phyloP scores from a whole-genome alignment of 2,797 vertebrate genomes.

The Labeo calbasu region DNA sequence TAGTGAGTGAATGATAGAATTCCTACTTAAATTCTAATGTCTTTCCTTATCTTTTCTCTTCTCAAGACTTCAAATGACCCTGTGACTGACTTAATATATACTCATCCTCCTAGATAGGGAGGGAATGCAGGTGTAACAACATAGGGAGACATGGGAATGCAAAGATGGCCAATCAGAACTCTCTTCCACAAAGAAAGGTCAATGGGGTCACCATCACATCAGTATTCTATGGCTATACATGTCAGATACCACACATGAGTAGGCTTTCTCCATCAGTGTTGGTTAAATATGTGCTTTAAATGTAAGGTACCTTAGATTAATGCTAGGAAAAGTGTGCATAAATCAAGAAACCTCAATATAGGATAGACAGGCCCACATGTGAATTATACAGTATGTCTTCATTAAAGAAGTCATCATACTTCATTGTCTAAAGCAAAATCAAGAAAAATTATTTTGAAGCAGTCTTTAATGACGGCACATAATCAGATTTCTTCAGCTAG shows the following conservation, averaged over 20 bases:
- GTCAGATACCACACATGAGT: background rate
- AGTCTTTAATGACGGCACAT: background rate
- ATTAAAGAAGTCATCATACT: conserved; percentile 19
- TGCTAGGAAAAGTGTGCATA: conserved; percentile 1
- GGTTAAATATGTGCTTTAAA: conserved; percentile 45
- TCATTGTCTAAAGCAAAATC: conserved; percentile 6
- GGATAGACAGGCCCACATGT: background rate
- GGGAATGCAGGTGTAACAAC: conserved; percentile 75
- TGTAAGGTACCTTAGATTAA: conserved; percentile 5
- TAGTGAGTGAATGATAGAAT: conserved; percentile 1
- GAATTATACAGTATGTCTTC: conserved; percentile 27
- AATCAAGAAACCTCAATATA: conserved; percentile 27
- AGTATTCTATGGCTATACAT: conserved; percentile 53
- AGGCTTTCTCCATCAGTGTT: background rate
- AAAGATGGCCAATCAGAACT: conserved; percentile 68
- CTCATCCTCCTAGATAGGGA: conserved; percentile 53
- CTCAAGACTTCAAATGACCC: conserved; percentile 22
- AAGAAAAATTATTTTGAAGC: background rate
- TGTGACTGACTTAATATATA: conserved; percentile 19
- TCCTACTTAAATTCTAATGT: conserved; percentile 14
- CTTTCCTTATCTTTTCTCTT: conserved; percentile 8
- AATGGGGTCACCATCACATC: conserved; percentile 64
- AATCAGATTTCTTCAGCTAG: background rate
- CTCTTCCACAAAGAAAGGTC: conserved; percentile 59
- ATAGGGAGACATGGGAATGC: conserved; percentile 59